Percentiles rank a stretch among this genome's conserved stretches.
These are phyloP conservation scores for Pluvianellus socialis DNA, from an alignment of 2,113 vertebrate genomes.

Conservation along the genomic window DNA sequence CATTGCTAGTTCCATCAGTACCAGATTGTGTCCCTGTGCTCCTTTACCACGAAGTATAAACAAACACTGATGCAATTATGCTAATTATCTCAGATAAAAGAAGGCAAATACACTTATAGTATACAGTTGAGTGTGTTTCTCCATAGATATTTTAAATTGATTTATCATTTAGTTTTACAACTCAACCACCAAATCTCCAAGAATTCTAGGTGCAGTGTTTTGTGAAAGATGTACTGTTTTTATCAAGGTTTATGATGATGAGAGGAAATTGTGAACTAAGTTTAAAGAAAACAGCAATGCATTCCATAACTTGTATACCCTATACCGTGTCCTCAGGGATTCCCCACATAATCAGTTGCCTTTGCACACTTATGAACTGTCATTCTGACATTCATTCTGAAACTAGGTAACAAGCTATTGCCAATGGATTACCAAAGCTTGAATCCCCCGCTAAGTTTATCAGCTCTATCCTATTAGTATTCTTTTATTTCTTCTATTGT, in stretches of 20 bases:
- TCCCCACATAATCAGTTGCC: background rate
- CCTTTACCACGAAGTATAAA: background rate
- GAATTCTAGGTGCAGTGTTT: background rate
- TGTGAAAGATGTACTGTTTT: background rate
- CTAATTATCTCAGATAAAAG: background rate
- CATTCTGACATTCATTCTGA: background rate
- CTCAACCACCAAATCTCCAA: background rate
- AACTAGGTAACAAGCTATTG: background rate
- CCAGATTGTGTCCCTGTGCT: constrained; percentile 17
- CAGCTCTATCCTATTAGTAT: background rate
- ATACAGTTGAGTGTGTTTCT: background rate
- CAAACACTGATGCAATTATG: background rate
- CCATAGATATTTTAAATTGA: background rate
- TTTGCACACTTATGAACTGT: background rate
- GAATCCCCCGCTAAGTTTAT: background rate
- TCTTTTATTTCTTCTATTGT: background rate
- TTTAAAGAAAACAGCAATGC: background rate
- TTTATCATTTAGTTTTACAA: constrained; percentile 21
- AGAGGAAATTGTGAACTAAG: background rate
- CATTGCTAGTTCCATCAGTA: constrained; percentile 7
- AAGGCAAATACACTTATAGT: background rate
- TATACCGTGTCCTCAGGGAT: background rate
- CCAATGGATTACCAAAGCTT: background rate
- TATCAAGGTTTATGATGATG: background rate
- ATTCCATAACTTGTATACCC: background rate